phyloP scores from a whole-genome alignment of 2,113 vertebrate species.

The Melanotaenia duboulayi region DNA sequence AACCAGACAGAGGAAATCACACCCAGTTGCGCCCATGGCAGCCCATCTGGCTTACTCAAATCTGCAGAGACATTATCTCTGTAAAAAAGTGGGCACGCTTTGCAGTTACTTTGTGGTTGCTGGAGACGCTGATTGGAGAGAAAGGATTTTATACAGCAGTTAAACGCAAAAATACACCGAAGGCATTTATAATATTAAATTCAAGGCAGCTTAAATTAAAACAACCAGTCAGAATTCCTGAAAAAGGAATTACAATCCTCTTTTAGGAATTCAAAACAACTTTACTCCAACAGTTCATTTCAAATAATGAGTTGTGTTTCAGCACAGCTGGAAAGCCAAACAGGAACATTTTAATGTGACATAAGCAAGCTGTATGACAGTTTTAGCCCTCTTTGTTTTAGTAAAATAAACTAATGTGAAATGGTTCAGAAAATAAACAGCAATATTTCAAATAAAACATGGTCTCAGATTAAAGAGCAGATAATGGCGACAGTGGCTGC shows the following conservation, averaged over 20 bases:
- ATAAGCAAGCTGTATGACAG: slow-evolving; percentile 13
- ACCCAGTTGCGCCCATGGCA: slow-evolving; percentile 71
- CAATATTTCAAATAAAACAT: not conserved
- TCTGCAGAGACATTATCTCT: slow-evolving; percentile 60
- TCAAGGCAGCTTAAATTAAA: slow-evolving; percentile 22
- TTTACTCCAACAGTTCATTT: slow-evolving; percentile 24
- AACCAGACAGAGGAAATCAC: slow-evolving; percentile 81
- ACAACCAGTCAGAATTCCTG: not conserved
- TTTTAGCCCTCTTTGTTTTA: slow-evolving; percentile 2
- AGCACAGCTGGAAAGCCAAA: slow-evolving; percentile 18
- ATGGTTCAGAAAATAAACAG: not conserved
- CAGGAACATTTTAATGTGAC: not conserved
- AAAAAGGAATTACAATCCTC: not conserved
- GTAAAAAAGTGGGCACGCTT: slow-evolving; percentile 57
- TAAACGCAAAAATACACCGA: slow-evolving; percentile 35
- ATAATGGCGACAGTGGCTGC: slow-evolving; percentile 24
- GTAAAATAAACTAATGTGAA: not conserved
- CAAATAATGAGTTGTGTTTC: not conserved
- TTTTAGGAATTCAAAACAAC: slow-evolving; percentile 39
- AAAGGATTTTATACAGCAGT: slow-evolving; percentile 44
- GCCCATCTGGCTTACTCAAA: slow-evolving; percentile 61
- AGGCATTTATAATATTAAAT: slow-evolving; percentile 25
- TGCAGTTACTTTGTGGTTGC: slow-evolving; percentile 52
- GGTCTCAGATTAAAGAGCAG: slow-evolving; percentile 14
- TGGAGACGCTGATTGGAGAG: slow-evolving; percentile 30